phyloP scores from a whole-genome alignment of 2,888 invertebrate genomes.

The Dolichopus griseipennis region DNA sequence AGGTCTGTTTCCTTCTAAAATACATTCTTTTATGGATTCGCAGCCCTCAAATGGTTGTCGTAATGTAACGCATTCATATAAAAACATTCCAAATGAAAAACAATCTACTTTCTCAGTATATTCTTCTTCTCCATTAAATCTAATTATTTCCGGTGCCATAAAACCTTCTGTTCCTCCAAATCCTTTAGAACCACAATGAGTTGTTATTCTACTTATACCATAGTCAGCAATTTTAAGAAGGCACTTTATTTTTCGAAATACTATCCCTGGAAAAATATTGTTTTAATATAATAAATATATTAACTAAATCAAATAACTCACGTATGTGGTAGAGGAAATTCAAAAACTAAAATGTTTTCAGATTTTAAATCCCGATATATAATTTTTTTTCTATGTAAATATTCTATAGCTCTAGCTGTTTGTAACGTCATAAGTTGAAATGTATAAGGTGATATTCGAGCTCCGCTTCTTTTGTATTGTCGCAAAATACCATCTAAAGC shows the following conservation, averaged over 20 bases:
- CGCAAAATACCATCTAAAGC: constrained; percentile 76
- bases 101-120: constrained; percentile 99
- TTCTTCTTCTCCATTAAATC: constrained; percentile 96
- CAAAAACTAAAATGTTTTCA: constrained; percentile 98
- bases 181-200: constrained; percentile 89
- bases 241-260: constrained; percentile 59
- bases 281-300: not conserved
- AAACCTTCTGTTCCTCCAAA: constrained; percentile 99
- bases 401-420: constrained; percentile 88
- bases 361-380: constrained; percentile 77
- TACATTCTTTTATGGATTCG: constrained; percentile 93
- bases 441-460: constrained; percentile 67
- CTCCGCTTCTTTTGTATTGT: constrained; percentile 77
- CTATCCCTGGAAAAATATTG: constrained; percentile 42
- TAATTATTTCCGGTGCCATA: constrained; percentile 98
- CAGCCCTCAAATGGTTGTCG: constrained; percentile 93
- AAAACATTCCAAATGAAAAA: constrained; percentile 97
- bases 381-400: constrained; percentile 84
- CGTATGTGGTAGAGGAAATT: constrained; percentile 67
- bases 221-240: constrained; percentile 96
- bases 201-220: constrained; percentile 79
- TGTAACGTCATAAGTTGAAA: constrained; percentile 81
- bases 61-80: constrained; percentile 89
- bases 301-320: constrained; percentile 27
- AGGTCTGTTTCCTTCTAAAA: constrained; percentile 89